A percentile compares a stretch with the other conserved stretches of the same genome.
Conservation (phyloP, 2,113 vertebrate genomes). For the Kryptolebias marmoratus region DNA sequence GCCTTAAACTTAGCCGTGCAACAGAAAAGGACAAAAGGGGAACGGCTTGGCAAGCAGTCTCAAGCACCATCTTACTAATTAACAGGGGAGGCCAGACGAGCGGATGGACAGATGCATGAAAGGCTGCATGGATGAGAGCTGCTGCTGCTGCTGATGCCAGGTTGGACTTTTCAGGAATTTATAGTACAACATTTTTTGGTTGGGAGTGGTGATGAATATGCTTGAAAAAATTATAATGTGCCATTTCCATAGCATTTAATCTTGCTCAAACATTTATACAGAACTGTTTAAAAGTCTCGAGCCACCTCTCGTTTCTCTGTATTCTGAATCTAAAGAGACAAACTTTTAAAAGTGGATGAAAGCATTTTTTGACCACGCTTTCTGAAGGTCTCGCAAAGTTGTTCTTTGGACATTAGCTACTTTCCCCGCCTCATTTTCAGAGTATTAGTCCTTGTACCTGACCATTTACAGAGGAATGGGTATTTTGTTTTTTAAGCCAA, state of each 20-base stretch:
- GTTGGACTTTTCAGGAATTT: constrained; percentile 32
- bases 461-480: neutral
- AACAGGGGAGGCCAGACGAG: constrained; percentile 58
- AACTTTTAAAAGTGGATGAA: too few species aligned
- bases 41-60: constrained; percentile 59
- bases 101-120: constrained; percentile 49
- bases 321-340: too few species aligned
- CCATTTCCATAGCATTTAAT: constrained; percentile 19
- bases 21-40: constrained; percentile 59
- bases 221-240: constrained; percentile 18
- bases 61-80: constrained; percentile 57
- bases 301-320: neutral
- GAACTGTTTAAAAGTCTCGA: neutral
- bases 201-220: constrained; percentile 19
- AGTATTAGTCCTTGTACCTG: neutral
- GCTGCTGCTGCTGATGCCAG: constrained; percentile 14
- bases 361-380: too few species aligned
- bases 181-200: constrained; percentile 12
- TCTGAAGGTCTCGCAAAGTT: too few species aligned
- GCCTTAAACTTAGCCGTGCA: constrained; percentile 65
- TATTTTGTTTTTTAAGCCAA: neutral
- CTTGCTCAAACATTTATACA: neutral
- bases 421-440: too few species aligned
- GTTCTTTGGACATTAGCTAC: too few species aligned
- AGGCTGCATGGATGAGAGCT: constrained; percentile 29